phyloP scores from a whole-genome alignment of 2,797 vertebrate species.

The Notolepis coatsorum region DNA sequence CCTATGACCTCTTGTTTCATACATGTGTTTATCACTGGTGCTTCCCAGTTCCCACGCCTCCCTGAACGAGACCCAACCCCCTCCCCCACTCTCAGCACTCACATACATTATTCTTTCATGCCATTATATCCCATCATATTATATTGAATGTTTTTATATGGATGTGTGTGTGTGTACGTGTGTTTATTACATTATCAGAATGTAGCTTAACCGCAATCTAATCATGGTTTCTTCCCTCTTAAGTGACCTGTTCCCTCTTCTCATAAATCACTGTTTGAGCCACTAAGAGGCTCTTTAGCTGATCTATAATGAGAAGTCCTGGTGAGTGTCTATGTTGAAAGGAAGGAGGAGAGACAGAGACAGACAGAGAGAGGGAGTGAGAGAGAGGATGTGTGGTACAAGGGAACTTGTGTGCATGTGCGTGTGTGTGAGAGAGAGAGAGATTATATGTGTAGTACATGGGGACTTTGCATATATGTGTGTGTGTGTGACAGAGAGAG shows the following conservation, averaged over 20 bases:
- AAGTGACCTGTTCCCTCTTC: constrained; percentile 6
- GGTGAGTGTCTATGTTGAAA: constrained; percentile 11
- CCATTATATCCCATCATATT: too few species aligned
- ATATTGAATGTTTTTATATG: too few species aligned
- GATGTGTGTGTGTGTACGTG: too few species aligned
- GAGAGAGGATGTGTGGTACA: too few species aligned
- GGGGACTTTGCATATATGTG: neutral
- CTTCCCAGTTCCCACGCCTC: too few species aligned
- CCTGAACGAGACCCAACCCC: too few species aligned
- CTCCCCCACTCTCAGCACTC: too few species aligned
- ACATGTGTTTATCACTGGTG: too few species aligned
- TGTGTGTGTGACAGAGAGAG: neutral
- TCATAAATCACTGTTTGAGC: constrained; percentile 44
- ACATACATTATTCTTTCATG: too few species aligned
- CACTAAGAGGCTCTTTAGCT: constrained; percentile 57
- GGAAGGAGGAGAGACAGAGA: rapidly evolving
- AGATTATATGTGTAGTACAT: neutral
- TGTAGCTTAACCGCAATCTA: too few species aligned
- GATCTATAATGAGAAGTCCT: constrained; percentile 37
- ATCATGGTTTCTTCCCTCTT: constrained; percentile 14
- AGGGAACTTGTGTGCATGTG: neutral
- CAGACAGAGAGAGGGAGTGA: neutral
- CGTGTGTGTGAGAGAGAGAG: neutral
- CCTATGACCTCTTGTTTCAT: too few species aligned
- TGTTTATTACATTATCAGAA: too few species aligned